A percentile compares a stretch with the other conserved stretches of the same genome.
These are phyloP conservation scores for Andrena praecox DNA, from an alignment of 2,888 invertebrate species.

Conservation along the genomic window DNA sequence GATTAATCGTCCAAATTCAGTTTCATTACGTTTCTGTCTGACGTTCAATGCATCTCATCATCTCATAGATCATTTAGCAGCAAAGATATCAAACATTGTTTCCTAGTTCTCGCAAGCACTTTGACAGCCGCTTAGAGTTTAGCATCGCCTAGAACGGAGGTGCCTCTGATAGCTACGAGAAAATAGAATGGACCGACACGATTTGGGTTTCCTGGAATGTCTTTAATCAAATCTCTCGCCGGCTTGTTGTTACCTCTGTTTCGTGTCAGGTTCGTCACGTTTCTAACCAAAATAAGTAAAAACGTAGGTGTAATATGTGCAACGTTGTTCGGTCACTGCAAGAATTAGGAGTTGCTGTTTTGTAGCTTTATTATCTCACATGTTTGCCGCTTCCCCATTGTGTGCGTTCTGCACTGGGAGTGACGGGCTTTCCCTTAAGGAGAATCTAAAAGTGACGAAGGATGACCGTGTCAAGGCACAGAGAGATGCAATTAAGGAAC, in stretches of 20 bases:
- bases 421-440: constrained; percentile 3
- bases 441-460: constrained; percentile 26
- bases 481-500: neutral
- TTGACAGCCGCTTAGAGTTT: neutral
- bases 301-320: constrained; percentile 28
- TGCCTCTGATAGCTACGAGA: neutral
- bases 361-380: constrained; percentile 15
- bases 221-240: constrained; percentile 9
- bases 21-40: neutral
- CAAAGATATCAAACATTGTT: constrained; percentile 15
- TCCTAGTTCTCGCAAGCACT: constrained; percentile 6
- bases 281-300: constrained; percentile 20
- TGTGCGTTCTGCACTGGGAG: constrained; percentile 27
- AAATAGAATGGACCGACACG: constrained; percentile 4
- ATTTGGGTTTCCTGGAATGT: constrained; percentile 26
- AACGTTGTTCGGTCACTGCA: constrained; percentile 40
- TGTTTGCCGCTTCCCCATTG: constrained; percentile 27
- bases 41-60: constrained; percentile 18
- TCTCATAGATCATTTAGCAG: neutral
- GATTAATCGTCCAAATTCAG: neutral
- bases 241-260: constrained; percentile 32
- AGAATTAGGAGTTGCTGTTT: constrained; percentile 10
- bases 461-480: constrained; percentile 18
- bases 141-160: constrained; percentile 3
- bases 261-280: neutral